Percentiles rank a stretch among this genome's conserved stretches.
phyloP scores from a whole-genome alignment of 2,113 vertebrate species.

The Silurus meridionalis region DNA sequence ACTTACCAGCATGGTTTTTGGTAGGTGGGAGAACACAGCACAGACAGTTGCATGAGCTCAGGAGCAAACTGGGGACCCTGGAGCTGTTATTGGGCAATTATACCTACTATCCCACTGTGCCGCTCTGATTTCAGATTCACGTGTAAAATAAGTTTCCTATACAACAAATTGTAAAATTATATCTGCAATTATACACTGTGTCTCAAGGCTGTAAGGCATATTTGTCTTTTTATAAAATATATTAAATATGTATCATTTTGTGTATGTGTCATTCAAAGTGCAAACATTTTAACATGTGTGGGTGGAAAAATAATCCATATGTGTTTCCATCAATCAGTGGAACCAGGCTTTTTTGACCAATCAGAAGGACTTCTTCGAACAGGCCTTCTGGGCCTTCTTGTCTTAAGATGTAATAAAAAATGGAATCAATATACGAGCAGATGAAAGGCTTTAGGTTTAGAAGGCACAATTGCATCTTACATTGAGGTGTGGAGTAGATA shows the following conservation, averaged over 20 bases:
- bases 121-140: neutral
- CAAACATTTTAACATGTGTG: neutral
- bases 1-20: neutral
- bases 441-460: neutral
- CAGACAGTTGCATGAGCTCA: neutral
- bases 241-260: neutral
- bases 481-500: neutral
- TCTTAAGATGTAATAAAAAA: neutral
- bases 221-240: neutral
- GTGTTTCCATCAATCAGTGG: neutral
- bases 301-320: neutral
- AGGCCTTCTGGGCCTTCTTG: neutral
- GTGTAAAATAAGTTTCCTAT: neutral
- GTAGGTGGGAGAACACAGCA: neutral
- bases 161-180: neutral
- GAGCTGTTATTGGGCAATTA: neutral
- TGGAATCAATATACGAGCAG: neutral
- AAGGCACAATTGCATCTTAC: neutral
- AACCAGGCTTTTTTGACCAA: neutral
- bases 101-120: neutral
- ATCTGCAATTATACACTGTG: neutral
- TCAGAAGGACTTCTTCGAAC: neutral
- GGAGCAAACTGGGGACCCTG: neutral
- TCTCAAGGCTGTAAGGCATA: neutral
- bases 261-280: neutral